These are phyloP conservation scores for Rhabdornis inornatus DNA, from an alignment of 2,113 vertebrate genomes.

Conservation along the genomic window DNA sequence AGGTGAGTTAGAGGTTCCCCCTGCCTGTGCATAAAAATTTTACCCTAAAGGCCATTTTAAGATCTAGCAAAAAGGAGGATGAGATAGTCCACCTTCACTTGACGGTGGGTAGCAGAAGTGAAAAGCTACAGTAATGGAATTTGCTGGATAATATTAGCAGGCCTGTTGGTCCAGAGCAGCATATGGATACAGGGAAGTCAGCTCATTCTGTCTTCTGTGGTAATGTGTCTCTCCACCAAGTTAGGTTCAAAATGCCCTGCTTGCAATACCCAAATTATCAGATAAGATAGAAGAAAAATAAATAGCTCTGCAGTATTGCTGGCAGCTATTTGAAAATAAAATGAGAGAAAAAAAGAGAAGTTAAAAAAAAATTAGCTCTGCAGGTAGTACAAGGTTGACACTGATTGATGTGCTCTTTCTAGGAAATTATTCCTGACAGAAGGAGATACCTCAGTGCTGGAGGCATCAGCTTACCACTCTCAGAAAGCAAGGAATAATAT, in stretches of 20 bases:
- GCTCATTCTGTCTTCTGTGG: not conserved
- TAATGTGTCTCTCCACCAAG: not conserved
- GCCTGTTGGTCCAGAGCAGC: not conserved
- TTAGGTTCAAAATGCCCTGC: not conserved
- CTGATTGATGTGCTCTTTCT: not conserved
- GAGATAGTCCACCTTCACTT: not conserved
- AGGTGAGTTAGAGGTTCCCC: not conserved
- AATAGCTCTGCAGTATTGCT: not conserved
- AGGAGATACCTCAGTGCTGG: not conserved
- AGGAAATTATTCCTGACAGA: slow-evolving; percentile 1
- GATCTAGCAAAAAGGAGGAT: not conserved
- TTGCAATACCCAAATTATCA: not conserved
- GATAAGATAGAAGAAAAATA: not conserved
- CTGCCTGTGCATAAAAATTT: not conserved
- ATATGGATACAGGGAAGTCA: not conserved
- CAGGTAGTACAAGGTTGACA: not conserved
- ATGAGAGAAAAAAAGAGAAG: not conserved
- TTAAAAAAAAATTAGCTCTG: not conserved
- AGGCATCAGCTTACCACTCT: not conserved
- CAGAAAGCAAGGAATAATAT: not conserved
- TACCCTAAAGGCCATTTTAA: not conserved
- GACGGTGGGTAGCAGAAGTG: not conserved
- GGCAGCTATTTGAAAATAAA: not conserved
- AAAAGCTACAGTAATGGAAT: not conserved
- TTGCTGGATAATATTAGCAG: not conserved